Evolutionary conservation across 2,888 invertebrate genomes (phyloP), one percentile per base, ranked within the genome.

Genomic region (Chloromyia formosa): DNA sequence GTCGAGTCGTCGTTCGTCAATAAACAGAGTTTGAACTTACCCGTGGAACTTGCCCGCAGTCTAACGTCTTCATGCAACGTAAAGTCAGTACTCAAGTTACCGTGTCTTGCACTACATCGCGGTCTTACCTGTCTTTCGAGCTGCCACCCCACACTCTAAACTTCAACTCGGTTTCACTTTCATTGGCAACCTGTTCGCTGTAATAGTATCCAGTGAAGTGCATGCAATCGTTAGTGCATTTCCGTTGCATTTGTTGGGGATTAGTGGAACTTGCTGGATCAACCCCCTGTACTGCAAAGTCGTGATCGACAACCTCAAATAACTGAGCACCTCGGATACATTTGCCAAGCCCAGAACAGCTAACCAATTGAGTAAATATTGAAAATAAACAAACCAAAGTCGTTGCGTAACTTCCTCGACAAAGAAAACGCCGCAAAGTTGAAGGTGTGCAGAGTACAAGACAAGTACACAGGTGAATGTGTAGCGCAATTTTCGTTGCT

Each of bases 151-250:
- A 12, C 60, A 14, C 14, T 14, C 27, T 5, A 62, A 40, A 62
- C n/a, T 16, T 22, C 23, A 16, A 23, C 2, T 45, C 42, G 45
- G 20, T 66, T 66, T 66, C 66, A 66, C 66, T 66, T 66, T 66
- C 14, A 27, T 62, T 40, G 40, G 40, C 27, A 62, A 62, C 40
- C 62, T 40, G 62, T 62, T 40, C n/a, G 14, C 14, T 62, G n/a
- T 23, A 40, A 40, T 62, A 16, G 35, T 40, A 62, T n/a, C 14
- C 61, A 35, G 27, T 61, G 14, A 5, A 10, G 56, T 49, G 42
- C 12, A 66, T 49, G 49, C 49, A 66, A 22, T 27, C n/a, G 3
- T 27, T 61, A 49, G 20, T 66, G 22, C 49, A 56, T 20, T 16
- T 56, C 56, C 18, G 16, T 20, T 56, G 22, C 22, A 56, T 56